Evolutionary conservation across 2,888 invertebrate genomes (phyloP).

Genomic region (Ectropis crepuscularia): DNA sequence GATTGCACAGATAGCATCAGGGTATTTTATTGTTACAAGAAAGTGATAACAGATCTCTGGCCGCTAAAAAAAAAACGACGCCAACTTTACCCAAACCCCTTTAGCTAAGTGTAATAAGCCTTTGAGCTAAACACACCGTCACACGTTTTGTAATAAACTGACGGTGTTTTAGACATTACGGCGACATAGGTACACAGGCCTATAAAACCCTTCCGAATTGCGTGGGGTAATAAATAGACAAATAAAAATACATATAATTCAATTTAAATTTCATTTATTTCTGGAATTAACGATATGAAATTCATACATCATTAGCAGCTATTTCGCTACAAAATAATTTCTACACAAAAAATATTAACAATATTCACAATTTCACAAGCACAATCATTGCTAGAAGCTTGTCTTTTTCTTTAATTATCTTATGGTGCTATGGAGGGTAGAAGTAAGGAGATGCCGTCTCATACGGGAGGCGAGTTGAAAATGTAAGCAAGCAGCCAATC

Average conservation of each 20-base stretch:
- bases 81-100: too few relatives aligned
- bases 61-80: too few relatives aligned
- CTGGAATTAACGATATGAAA: slow-evolving; percentile 25
- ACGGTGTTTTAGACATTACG: too few relatives aligned
- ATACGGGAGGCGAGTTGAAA: too few relatives aligned
- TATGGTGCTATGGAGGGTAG: neutral
- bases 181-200: too few relatives aligned
- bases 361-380: slow-evolving; percentile 29
- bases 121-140: too few relatives aligned
- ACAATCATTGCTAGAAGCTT: neutral
- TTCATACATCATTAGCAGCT: slow-evolving; percentile 15
- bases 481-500: too few relatives aligned
- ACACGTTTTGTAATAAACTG: neutral
- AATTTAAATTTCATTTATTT: slow-evolving; percentile 24
- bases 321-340: slow-evolving; percentile 13
- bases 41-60: too few relatives aligned
- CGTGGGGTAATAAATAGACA: neutral
- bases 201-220: too few relatives aligned
- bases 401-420: neutral
- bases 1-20: too few relatives aligned
- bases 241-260: neutral
- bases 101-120: too few relatives aligned
- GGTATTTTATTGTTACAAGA: too few relatives aligned
- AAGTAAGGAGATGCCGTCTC: neutral
- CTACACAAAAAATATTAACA: slow-evolving; percentile 15